Conservation (phyloP, 2,113 vertebrate species). For the Patagioenas fasciata region DNA sequence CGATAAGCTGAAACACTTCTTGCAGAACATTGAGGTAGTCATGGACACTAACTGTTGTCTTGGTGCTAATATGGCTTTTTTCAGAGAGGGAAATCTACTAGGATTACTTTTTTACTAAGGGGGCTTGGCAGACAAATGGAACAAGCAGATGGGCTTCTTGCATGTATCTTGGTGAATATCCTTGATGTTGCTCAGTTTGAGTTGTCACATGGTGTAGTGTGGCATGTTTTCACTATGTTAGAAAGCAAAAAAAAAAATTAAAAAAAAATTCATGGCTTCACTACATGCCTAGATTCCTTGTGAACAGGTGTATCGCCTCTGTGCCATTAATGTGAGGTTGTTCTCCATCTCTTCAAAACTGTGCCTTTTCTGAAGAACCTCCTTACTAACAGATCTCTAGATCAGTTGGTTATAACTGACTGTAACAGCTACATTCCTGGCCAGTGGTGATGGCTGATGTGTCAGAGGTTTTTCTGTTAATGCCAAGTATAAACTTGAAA, state of each 20-base stretch:
- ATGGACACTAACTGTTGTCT: not conserved
- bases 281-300: not conserved
- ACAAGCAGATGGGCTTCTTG: not conserved
- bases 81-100: not conserved
- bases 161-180: not conserved
- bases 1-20: not conserved
- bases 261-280: not conserved
- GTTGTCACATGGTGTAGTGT: not conserved
- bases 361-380: not conserved
- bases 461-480: conserved; percentile 30
- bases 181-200: not conserved
- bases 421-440: conserved; percentile 14
- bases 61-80: not conserved
- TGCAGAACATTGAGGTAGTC: not conserved
- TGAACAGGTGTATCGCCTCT: not conserved
- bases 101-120: not conserved
- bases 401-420: not conserved
- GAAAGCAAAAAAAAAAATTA: not conserved
- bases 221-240: not conserved
- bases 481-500: conserved; percentile 68
- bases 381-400: not conserved
- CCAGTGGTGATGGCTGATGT: conserved; percentile 20
- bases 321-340: not conserved
- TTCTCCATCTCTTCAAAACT: not conserved
- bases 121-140: conserved; percentile 11